Evolutionary conservation across 2,797 vertebrate species (phyloP), one percentile per base, ranked within the genome.

Genomic region (Linurgus olivaceus): DNA sequence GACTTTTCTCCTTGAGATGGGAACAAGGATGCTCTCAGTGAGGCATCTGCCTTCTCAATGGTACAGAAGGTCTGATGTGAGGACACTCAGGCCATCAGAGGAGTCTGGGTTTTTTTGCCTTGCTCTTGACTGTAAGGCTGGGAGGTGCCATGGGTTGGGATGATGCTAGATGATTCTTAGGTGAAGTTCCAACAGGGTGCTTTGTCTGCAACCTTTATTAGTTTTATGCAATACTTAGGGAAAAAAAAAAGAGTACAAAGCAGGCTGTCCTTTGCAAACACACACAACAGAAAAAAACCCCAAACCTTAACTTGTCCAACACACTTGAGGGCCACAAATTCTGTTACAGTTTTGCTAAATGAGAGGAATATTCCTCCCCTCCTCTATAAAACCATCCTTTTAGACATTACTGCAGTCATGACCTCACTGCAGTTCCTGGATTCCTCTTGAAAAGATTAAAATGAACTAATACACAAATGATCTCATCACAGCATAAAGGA

Each of bases 371-470:
- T 29, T 76, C 82, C 73, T 88, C 42, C 65, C 76, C 88, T 74
- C 37, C 66, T 81, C 62, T 57, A 63, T 61, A 88, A 93, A 95
- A 2, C 51, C 29, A 28, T 88, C 62, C 45, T 80, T 91, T 93
- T 78, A 91, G 87, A 95, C 73, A 86, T 93, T 88, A 91, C 87
- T 93, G 77, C 84, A 93, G 59, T 78, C 82, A 93, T 88, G 91
- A 95, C 87, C 76, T 96, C 91, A 95, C 55, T 0, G 0, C 55
- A 75, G 79, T 62, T 86, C 79, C 88, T 91, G 87, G 17, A 61
- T 93, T 86, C 58, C 48, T 78, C 91, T 62, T 81, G 94, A 88
- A 87, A 90, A 94, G 70, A 94, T 94, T 81, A 81, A 97, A 94
- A 93, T 94, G 90, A 94, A 93, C 78, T 85, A 91, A 93, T 81